These are phyloP conservation scores for Spermophilus dauricus DNA, from an alignment of 2,113 vertebrate species.

Conservation along the genomic window DNA sequence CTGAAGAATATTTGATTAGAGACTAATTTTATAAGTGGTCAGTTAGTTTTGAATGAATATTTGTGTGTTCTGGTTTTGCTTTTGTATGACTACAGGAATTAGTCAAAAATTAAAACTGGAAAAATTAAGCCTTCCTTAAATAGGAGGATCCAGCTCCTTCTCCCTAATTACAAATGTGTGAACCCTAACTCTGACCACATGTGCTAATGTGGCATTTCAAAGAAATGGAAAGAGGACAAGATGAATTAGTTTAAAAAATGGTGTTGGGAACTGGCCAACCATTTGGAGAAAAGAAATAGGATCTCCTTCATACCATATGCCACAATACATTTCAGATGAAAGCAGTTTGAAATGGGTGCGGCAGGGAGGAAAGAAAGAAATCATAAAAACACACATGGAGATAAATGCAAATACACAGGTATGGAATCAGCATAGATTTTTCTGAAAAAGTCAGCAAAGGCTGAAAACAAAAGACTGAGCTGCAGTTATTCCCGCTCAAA, in stretches of 20 bases:
- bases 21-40: neutral
- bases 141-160: neutral
- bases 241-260: constrained; percentile 46
- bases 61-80: neutral
- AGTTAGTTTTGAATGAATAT: neutral
- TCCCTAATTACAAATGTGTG: neutral
- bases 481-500: neutral
- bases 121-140: constrained; percentile 13
- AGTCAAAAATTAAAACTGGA: neutral
- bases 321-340: neutral
- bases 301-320: neutral
- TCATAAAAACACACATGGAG: neutral
- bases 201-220: constrained; percentile 33
- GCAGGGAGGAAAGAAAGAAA: neutral
- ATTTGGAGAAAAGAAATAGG: constrained; percentile 17
- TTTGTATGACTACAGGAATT: neutral
- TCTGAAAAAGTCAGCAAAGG: neutral
- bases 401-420: neutral
- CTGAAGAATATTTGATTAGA: neutral
- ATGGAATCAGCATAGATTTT: neutral
- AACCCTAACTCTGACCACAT: constrained; percentile 12
- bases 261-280: neutral
- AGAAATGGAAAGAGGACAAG: neutral
- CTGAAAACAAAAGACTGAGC: neutral
- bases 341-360: neutral